These are phyloP conservation scores for Myripristis jacobus DNA, from an alignment of 2,797 vertebrate genomes.

Conservation along the genomic window DNA sequence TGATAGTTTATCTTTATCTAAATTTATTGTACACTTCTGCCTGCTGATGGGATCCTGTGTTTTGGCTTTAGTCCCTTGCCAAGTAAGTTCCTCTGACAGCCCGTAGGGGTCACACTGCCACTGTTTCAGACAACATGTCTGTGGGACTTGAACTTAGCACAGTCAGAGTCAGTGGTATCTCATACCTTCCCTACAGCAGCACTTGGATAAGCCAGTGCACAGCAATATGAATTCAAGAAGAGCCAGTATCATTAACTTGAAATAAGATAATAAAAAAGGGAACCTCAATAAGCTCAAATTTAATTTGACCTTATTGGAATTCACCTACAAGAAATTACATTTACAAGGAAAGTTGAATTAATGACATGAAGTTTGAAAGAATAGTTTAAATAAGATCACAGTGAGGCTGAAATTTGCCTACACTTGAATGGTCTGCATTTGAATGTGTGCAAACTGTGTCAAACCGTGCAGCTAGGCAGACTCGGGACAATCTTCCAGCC, in stretches of 20 bases:
- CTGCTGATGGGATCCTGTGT: constrained; percentile 1
- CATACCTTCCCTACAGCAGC: constrained; percentile 46
- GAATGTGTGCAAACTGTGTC: neutral
- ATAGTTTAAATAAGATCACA: constrained; percentile 9
- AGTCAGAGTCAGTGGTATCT: constrained; percentile 10
- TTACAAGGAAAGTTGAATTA: constrained; percentile 13
- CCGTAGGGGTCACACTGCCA: constrained; percentile 77
- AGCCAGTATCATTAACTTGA: constrained; percentile 28
- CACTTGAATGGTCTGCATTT: neutral
- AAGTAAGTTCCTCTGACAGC: constrained; percentile 45
- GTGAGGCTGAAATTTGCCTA: neutral
- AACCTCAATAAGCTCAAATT: constrained; percentile 23
- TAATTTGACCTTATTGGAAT: constrained; percentile 30
- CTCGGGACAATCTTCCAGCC: neutral
- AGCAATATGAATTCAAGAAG: neutral
- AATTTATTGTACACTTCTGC: neutral
- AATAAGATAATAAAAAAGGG: constrained; percentile 43
- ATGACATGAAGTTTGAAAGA: neutral
- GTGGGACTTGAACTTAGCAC: constrained; percentile 6
- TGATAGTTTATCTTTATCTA: neutral
- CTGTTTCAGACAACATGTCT: constrained; percentile 32
- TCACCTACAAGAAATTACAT: constrained; percentile 25
- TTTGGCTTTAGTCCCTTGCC: neutral
- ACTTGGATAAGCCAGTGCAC: constrained; percentile 30
- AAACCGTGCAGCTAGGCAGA: constrained; percentile 27